Evolutionary conservation across 2,113 vertebrate genomes (phyloP).

Genomic region (Himantopus leucocephalus): DNA sequence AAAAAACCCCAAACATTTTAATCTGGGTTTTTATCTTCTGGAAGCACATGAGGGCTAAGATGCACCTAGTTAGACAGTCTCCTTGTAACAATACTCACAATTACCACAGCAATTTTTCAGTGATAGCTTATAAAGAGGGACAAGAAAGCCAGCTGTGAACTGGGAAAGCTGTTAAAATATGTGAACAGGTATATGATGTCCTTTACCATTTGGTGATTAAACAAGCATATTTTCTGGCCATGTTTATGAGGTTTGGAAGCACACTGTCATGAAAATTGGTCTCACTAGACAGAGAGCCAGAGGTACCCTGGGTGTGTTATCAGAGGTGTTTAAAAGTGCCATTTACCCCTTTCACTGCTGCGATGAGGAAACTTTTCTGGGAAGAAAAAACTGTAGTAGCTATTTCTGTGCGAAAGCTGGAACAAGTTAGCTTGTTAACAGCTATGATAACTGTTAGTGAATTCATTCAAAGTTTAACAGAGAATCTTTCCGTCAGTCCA

Average conservation of each 20-base stretch:
- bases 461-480: not conserved
- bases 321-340: not conserved
- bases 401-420: not conserved
- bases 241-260: not conserved
- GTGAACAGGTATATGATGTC: not conserved
- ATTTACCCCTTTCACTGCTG: not conserved
- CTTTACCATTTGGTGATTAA: not conserved
- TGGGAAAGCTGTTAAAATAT: not conserved
- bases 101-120: not conserved
- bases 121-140: not conserved
- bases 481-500: not conserved
- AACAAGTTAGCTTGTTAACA: not conserved
- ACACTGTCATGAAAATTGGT: not conserved
- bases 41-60: not conserved
- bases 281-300: not conserved
- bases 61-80: not conserved
- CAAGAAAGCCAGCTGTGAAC: not conserved
- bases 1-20: not conserved
- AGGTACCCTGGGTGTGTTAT: not conserved
- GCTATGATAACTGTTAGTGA: not conserved
- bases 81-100: not conserved
- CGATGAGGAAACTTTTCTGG: not conserved
- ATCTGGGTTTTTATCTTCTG: not conserved
- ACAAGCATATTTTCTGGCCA: not conserved
- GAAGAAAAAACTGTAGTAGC: not conserved